These are phyloP conservation scores for Halesus radiatus DNA, from an alignment of 1,140 invertebrate genomes.

Conservation along the genomic window DNA sequence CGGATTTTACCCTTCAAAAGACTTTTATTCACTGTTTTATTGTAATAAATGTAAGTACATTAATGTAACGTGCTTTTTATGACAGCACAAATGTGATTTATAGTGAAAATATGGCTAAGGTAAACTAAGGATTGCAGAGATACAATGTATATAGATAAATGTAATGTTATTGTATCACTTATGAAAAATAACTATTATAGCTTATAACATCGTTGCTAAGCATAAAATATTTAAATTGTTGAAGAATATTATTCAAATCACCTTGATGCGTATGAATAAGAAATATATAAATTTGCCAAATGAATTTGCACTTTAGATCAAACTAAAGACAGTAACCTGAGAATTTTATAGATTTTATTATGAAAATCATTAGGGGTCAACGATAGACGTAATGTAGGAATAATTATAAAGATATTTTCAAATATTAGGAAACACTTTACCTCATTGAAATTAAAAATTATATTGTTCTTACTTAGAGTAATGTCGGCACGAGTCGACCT, in stretches of 20 bases:
- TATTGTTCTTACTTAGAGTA: not conserved
- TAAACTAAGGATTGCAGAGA: not conserved
- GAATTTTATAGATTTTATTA: not conserved
- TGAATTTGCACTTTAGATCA: not conserved
- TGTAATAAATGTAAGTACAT: not conserved
- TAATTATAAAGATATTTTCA: not conserved
- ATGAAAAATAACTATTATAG: constrained; percentile 3
- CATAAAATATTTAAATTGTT: not conserved
- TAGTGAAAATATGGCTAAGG: constrained; percentile 18
- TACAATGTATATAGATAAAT: not conserved
- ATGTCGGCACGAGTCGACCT: not conserved
- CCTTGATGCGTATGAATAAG: not conserved
- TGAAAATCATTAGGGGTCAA: not conserved
- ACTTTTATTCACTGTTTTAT: constrained; percentile 17
- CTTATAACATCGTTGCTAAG: not conserved
- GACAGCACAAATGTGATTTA: constrained; percentile 41
- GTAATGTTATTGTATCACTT: constrained; percentile 1
- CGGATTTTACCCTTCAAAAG: not conserved
- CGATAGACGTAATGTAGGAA: not conserved
- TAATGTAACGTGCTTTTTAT: constrained; percentile 34
- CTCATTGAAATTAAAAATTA: not conserved
- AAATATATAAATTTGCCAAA: not conserved
- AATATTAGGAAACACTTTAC: not conserved
- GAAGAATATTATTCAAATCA: not conserved
- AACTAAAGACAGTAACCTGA: not conserved